phyloP scores from a whole-genome alignment of 2,888 invertebrate species.

The Sphaeridia pumilis region DNA sequence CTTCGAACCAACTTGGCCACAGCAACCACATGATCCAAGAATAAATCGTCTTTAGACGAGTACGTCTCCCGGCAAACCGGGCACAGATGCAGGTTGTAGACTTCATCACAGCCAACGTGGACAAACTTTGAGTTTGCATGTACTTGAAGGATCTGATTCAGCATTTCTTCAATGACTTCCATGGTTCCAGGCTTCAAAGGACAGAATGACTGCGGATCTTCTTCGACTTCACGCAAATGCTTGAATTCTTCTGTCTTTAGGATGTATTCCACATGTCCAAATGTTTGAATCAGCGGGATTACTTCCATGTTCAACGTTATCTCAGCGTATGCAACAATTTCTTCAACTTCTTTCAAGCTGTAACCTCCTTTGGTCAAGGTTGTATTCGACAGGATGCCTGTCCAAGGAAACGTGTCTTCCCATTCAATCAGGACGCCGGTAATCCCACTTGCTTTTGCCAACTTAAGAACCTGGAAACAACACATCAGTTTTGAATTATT shows the following conservation, averaged over 20 bases:
- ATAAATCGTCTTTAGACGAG: conserved; percentile 46
- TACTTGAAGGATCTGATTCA: conserved; percentile 50
- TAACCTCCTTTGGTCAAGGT: conserved; percentile 52
- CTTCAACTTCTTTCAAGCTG: conserved; percentile 52
- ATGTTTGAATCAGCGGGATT: conserved; percentile 73
- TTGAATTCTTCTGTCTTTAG: conserved; percentile 59
- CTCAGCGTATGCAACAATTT: conserved; percentile 54
- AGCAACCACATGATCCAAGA: conserved; percentile 54
- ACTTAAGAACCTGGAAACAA: conserved; percentile 42
- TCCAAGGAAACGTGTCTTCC: conserved; percentile 82
- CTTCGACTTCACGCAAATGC: conserved; percentile 53
- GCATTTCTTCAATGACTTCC: conserved; percentile 52
- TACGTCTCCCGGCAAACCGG: conserved; percentile 43
- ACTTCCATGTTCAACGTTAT: conserved; percentile 53
- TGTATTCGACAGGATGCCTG: conserved; percentile 46
- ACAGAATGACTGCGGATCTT: conserved; percentile 60
- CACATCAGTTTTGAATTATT: neutral
- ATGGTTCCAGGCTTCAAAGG: conserved; percentile 54
- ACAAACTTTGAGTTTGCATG: conserved; percentile 43
- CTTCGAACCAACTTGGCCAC: conserved; percentile 42
- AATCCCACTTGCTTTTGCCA: conserved; percentile 56
- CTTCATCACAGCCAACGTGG: conserved; percentile 65
- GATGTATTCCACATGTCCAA: conserved; percentile 76
- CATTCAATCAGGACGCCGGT: conserved; percentile 74
- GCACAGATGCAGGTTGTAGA: conserved; percentile 58